Percentiles rank a stretch among this genome's conserved stretches.
These are phyloP conservation scores for Bombus haemorrhoidalis DNA, from an alignment of 1,140 invertebrate species.

Conservation along the genomic window DNA sequence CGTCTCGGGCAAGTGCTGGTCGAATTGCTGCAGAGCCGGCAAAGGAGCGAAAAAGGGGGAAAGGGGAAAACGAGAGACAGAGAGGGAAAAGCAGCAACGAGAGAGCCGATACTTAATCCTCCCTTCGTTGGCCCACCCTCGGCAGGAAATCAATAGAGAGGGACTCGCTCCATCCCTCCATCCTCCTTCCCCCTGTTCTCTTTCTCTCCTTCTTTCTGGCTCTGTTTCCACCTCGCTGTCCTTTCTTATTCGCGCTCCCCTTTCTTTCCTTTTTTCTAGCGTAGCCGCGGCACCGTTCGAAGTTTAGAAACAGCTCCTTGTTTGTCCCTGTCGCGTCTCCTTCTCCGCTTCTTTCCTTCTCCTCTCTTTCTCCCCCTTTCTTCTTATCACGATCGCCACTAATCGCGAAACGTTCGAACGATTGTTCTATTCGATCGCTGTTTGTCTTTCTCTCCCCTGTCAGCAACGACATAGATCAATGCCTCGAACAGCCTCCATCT, in stretches of 20 bases:
- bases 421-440: neutral
- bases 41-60: slow-evolving; percentile 33
- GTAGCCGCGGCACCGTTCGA: slow-evolving; percentile 11
- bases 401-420: neutral
- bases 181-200: slow-evolving; percentile 7
- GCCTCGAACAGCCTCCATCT: neutral
- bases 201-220: slow-evolving; percentile 35
- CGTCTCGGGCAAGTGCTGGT: slow-evolving; percentile 39
- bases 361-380: neutral
- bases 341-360: neutral
- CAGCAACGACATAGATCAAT: too few relatives aligned
- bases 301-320: slow-evolving; percentile 32
- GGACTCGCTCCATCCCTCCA: slow-evolving; percentile 60
- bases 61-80: neutral
- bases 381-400: neutral
- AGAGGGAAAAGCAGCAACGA: slow-evolving; percentile 31
- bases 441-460: neutral
- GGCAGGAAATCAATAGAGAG: slow-evolving; percentile 79
- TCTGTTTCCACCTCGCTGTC: slow-evolving; percentile 33
- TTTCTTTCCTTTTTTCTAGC: slow-evolving; percentile 4
- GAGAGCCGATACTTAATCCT: slow-evolving; percentile 73
- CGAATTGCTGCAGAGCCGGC: slow-evolving; percentile 49
- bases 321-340: neutral
- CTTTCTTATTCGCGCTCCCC: slow-evolving; percentile 30
- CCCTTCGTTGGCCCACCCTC: slow-evolving; percentile 72